phyloP scores from a whole-genome alignment of 2,888 invertebrate genomes.

The Allygus modestus region DNA sequence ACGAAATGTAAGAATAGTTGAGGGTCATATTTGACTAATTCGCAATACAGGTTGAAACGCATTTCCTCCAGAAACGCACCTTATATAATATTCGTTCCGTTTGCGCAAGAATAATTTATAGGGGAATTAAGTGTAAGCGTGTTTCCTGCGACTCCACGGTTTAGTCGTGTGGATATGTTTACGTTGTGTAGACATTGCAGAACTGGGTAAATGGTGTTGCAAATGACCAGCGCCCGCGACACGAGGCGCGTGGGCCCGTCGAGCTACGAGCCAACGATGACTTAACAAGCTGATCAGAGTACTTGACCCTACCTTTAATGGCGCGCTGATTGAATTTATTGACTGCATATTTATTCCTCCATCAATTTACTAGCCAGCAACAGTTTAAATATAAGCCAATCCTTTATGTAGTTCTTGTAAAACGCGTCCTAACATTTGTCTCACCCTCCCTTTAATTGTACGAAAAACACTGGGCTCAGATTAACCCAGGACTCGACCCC shows the following conservation, averaged over 20 bases:
- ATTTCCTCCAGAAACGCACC: no score
- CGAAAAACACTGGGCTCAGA: no score
- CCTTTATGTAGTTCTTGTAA: no score
- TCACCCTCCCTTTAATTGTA: no score
- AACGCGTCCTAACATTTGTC: no score
- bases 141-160: not conserved
- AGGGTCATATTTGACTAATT: no score
- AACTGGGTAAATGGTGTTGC: not conserved
- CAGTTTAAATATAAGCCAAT: no score
- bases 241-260: not conserved
- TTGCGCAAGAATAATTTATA: not conserved
- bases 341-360: not conserved
- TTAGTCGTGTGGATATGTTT: constrained; percentile 1
- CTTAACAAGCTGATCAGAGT: not conserved
- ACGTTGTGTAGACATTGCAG: not conserved
- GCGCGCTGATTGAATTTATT: constrained; percentile 1
- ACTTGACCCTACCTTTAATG: not conserved
- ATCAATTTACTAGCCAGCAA: not conserved
- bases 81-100: not conserved
- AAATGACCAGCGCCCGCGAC: not conserved
- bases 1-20: no score
- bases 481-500: no score
- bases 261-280: not conserved
- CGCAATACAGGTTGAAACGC: no score
- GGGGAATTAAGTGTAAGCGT: not conserved